These are phyloP conservation scores for Eristalinus sepulchralis DNA, from an alignment of 2,888 invertebrate genomes.

Conservation along the genomic window DNA sequence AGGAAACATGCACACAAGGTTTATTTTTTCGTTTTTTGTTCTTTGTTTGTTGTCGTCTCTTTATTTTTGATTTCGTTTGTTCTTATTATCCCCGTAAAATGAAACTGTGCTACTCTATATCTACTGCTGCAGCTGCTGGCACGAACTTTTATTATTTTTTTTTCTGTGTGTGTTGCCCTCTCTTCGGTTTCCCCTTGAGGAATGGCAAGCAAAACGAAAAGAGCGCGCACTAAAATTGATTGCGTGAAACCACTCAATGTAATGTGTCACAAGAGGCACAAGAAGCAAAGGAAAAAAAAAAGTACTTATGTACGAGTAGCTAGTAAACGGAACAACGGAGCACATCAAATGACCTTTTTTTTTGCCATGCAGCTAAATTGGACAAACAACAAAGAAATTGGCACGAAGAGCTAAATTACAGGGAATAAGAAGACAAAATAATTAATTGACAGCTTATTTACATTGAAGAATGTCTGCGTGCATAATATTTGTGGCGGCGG, in stretches of 20 bases:
- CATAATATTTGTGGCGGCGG: background rate
- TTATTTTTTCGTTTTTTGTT: constrained; percentile 24
- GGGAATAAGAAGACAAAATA: constrained; percentile 11
- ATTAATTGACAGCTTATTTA: constrained; percentile 40
- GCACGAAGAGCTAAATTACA: constrained; percentile 6
- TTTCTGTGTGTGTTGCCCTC: background rate
- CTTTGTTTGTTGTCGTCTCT: constrained; percentile 24
- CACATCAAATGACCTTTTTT: constrained; percentile 46
- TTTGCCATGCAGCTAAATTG: constrained; percentile 14
- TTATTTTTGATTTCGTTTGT: constrained; percentile 41
- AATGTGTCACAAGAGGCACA: constrained; percentile 35
- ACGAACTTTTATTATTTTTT: background rate
- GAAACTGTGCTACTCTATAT: constrained; percentile 26
- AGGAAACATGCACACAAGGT: constrained; percentile 32
- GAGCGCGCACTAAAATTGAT: constrained; percentile 13
- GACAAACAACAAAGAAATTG: constrained; percentile 19
- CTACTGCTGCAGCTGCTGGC: constrained; percentile 46
- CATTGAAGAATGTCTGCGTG: constrained; percentile 25
- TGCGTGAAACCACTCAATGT: constrained; percentile 55
- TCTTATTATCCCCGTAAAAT: constrained; percentile 32
- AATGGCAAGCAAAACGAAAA: background rate
- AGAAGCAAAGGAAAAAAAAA: background rate
- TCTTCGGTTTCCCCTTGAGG: background rate
- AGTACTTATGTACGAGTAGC: background rate
- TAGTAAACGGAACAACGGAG: constrained; percentile 34